Base-by-base conservation (phyloP, 2,797 vertebrate species). In the Sebastes ruberrimus region DNA sequence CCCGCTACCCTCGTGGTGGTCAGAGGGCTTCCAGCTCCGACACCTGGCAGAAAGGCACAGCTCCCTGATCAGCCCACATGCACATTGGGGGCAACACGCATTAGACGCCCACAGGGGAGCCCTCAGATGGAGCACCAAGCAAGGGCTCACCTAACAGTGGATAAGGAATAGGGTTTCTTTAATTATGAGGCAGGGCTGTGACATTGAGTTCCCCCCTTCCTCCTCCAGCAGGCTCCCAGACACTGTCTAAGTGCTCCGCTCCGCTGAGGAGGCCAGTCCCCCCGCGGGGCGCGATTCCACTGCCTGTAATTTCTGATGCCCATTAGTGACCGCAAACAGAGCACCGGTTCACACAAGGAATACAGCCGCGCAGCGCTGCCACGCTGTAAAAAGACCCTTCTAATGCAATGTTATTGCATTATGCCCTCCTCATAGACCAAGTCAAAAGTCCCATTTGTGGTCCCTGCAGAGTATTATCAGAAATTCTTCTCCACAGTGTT, bases 281-380 rank as follows among this genome's bases (percentile, higher is more conserved):
- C 93, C 93, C 90, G 91, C 89, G 93, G 94, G 92, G 92, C 85
- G 86, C 84, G 87, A 91, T 94, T 94, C 92, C 89, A 87, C 92
- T 86, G 92, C 93, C 91, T 95, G 94, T 94, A 94, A 95, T 95
- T 95, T 94, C 92, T 94, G 91, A 93, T 94, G 94, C 92, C 95
- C 95, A 95, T 95, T 94, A 95, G 94, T 94, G 94, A 94, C 93
- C 93, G 91, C 94, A 95, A 95, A 93, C 94, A 94, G 93, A 94
- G 94, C 94, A 85, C 90, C 78, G 85, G 89, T 92, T 92, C 86
- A 92, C 92, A 93, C 91, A 71, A 91, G 93, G 90, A 91, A 93
- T 87, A 91, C 87, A 85, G 86, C 86, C 71, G 30, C 27, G 55
- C 78, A 74, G 89, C 82, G 25, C 88, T 81, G 80, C 88, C 89